Evolutionary conservation across 2,797 vertebrate species (phyloP).

Genomic region (Pseudochirops cupreus): DNA sequence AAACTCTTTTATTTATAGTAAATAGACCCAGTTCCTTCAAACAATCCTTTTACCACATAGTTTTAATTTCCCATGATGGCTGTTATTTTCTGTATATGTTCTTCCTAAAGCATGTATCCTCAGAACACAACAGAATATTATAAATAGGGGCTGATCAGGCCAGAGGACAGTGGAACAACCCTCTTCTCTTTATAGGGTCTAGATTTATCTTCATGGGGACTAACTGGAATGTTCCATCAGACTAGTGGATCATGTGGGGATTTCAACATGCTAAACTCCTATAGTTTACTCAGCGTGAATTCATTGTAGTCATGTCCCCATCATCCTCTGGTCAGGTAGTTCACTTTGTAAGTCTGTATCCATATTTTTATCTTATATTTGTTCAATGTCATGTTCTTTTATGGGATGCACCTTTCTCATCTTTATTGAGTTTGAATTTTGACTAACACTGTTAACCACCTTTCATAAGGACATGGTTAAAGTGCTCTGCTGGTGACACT

Average conservation of each 20-base stretch:
- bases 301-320: not conserved
- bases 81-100: not conserved
- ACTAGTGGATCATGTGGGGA: not conserved
- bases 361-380: not conserved
- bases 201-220: not conserved
- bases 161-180: not conserved
- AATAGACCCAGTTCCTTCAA: not conserved
- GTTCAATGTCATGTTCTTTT: not conserved
- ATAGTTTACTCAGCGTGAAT: not conserved
- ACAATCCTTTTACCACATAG: not conserved
- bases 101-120: not conserved
- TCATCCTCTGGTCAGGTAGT: not conserved
- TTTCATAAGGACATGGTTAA: not conserved
- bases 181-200: not conserved
- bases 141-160: not conserved
- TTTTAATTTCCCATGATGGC: not conserved
- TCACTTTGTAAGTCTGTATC: not conserved
- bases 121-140: not conserved
- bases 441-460: not conserved
- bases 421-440: not conserved
- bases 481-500: not conserved
- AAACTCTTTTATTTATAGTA: not conserved
- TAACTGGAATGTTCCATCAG: not conserved
- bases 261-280: not conserved
- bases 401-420: not conserved